These are phyloP conservation scores for Erinaceus europaeus DNA, from an alignment of 2,113 vertebrate species.

Conservation along the genomic window DNA sequence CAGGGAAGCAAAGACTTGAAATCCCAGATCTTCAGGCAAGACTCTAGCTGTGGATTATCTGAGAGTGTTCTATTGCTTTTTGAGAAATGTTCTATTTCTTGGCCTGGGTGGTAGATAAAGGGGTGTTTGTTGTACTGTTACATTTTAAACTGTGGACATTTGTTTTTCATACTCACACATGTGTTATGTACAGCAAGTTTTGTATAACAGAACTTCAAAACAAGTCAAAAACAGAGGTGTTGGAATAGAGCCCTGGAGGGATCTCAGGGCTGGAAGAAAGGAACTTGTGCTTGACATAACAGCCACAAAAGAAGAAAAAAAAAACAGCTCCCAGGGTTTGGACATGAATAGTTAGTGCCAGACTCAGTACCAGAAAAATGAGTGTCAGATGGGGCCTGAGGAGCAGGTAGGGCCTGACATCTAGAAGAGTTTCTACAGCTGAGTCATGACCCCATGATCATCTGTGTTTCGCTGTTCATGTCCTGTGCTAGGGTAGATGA, in stretches of 20 bases:
- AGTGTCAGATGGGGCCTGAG: neutral
- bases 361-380: neutral
- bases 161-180: neutral
- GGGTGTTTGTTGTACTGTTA: neutral
- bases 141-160: too few relatives aligned
- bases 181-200: neutral
- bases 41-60: too few relatives aligned
- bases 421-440: neutral
- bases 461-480: neutral
- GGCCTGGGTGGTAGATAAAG: neutral
- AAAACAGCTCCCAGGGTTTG: too few relatives aligned
- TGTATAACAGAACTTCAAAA: neutral
- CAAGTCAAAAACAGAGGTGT: neutral
- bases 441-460: neutral
- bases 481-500: neutral
- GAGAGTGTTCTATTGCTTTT: too few relatives aligned
- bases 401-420: too few relatives aligned
- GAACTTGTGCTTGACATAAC: neutral
- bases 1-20: too few relatives aligned
- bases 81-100: neutral
- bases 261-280: neutral
- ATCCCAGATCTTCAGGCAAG: too few relatives aligned
- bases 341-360: too few relatives aligned
- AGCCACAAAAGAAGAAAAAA: too few relatives aligned
- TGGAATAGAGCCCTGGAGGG: neutral